phyloP scores from a whole-genome alignment of 2,113 vertebrate genomes.

The Ginglymostoma cirratum region DNA sequence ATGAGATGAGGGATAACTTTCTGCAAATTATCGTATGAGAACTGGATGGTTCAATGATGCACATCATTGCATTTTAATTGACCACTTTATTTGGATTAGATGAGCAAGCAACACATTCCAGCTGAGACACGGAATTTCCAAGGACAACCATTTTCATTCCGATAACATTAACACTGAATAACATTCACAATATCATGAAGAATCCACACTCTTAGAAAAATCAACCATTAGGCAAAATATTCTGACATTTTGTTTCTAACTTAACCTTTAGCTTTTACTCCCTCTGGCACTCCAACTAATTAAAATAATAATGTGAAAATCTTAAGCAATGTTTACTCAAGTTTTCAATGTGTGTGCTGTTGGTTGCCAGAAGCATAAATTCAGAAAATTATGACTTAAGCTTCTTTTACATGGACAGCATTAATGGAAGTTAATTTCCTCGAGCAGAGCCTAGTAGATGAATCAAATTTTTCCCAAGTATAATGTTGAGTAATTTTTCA shows the following conservation, averaged over 20 bases:
- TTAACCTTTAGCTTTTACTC: neutral
- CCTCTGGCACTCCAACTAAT: neutral
- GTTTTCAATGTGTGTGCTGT: neutral
- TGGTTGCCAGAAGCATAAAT: neutral
- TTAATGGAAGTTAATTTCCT: neutral
- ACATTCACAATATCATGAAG: neutral
- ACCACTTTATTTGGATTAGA: neutral
- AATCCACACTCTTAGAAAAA: neutral
- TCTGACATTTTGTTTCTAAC: neutral
- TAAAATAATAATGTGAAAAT: neutral
- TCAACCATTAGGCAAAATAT: neutral
- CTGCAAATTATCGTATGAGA: neutral
- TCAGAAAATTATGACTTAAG: neutral
- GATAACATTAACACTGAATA: neutral
- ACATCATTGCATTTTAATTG: neutral
- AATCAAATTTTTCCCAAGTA: neutral
- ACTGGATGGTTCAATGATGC: neutral
- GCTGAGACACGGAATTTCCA: neutral
- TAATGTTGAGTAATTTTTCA: neutral
- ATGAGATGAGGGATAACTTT: neutral
- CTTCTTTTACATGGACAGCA: neutral
- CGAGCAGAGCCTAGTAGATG: neutral
- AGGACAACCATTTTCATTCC: neutral
- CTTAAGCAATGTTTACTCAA: neutral
- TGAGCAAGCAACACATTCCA: neutral